These are phyloP conservation scores for Butorides virescens DNA, from an alignment of 2,113 vertebrate genomes.

Conservation along the genomic window DNA sequence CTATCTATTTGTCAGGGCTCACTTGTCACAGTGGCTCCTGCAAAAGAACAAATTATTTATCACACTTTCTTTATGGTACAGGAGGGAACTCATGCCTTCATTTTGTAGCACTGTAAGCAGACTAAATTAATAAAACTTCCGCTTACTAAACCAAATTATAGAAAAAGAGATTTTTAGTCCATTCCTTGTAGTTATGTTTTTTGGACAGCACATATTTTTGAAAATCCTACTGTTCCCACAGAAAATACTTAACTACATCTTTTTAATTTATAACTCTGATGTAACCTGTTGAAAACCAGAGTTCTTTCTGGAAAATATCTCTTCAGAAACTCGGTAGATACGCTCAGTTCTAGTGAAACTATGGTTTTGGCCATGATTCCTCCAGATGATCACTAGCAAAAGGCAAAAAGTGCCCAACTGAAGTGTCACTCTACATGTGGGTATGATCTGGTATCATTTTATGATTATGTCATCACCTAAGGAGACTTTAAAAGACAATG, in stretches of 20 bases:
- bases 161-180: background rate
- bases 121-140: background rate
- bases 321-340: background rate
- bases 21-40: background rate
- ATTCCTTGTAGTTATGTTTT: background rate
- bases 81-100: background rate
- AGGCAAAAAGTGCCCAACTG: background rate
- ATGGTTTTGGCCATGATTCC: background rate
- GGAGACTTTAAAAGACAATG: background rate
- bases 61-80: background rate
- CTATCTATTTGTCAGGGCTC: background rate
- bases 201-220: background rate
- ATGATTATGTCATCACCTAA: background rate
- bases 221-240: background rate
- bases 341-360: background rate
- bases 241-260: background rate
- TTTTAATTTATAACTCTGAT: constrained; percentile 69
- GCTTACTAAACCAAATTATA: background rate
- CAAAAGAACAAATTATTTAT: background rate
- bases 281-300: constrained; percentile 21
- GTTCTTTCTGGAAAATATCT: background rate
- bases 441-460: background rate
- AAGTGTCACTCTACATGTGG: background rate
- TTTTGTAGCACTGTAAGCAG: background rate
- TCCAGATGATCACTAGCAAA: background rate